Percentiles rank a stretch among this genome's conserved stretches.
Evolutionary conservation across 2,113 vertebrate species (phyloP).

Genomic region (Dromaius novaehollandiae): DNA sequence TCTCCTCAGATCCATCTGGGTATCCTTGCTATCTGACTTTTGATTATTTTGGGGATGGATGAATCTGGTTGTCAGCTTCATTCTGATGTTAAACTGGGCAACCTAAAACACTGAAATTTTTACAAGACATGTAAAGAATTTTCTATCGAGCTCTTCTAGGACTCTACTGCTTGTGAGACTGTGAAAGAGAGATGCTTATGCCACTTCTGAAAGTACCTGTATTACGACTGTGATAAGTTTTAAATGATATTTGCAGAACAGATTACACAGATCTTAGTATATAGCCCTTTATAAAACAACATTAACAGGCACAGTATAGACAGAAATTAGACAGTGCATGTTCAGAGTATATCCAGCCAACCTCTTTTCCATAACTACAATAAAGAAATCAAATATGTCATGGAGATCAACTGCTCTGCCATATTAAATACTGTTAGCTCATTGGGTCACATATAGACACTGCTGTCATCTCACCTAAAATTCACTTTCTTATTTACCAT

Average conservation of each 20-base stretch:
- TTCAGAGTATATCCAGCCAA: not conserved
- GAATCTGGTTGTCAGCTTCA: not conserved
- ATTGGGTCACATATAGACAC: not conserved
- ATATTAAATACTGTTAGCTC: not conserved
- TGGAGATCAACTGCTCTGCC: not conserved
- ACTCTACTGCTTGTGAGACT: not conserved
- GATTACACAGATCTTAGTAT: not conserved
- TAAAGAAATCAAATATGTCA: not conserved
- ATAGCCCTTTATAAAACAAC: not conserved
- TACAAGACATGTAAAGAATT: not conserved
- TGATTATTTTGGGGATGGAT: not conserved
- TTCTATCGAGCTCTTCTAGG: not conserved
- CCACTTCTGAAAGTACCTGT: not conserved
- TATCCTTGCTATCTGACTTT: not conserved
- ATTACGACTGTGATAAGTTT: not conserved
- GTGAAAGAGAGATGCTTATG: not conserved
- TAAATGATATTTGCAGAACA: not conserved
- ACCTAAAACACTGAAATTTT: not conserved
- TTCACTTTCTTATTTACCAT: not conserved
- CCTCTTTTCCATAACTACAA: not conserved
- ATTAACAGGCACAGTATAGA: not conserved
- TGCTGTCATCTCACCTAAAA: not conserved
- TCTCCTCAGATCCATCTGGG: not conserved
- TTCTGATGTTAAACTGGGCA: not conserved
- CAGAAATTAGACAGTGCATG: not conserved